Conservation (phyloP, 2,797 vertebrate species). For the Hafferia zeledoni region DNA sequence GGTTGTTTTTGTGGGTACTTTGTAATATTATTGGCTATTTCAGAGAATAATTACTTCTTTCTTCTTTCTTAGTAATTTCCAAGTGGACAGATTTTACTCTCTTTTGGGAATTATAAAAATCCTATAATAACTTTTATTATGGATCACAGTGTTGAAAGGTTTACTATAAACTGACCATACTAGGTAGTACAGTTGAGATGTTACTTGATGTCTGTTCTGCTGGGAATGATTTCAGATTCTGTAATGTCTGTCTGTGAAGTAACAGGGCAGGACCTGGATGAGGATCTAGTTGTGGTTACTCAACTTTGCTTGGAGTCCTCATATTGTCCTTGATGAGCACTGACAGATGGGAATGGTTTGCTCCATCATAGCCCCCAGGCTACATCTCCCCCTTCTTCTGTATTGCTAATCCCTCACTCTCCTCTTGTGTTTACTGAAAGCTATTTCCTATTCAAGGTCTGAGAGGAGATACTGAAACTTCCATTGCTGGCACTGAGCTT, state of each 20-base stretch:
- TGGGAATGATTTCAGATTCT: background rate
- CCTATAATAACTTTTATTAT: background rate
- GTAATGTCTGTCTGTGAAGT: background rate
- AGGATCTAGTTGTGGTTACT: background rate
- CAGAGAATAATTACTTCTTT: background rate
- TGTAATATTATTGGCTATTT: background rate
- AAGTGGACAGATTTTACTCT: background rate
- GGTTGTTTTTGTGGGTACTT: background rate
- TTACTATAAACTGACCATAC: background rate
- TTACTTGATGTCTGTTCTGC: background rate
- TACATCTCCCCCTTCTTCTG: background rate
- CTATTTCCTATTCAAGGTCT: background rate
- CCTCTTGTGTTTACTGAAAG: background rate
- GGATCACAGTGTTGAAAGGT: background rate
- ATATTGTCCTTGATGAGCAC: background rate
- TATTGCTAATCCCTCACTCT: background rate
- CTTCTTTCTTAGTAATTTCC: background rate
- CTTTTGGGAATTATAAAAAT: background rate
- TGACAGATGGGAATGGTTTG: conserved; percentile 10
- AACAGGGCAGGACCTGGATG: background rate
- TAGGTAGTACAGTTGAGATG: background rate
- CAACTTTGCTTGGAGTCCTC: background rate
- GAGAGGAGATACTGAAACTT: background rate
- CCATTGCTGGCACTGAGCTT: background rate
- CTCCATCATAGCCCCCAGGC: background rate